Conservation (phyloP, 2,797 vertebrate genomes). For the Lacerta agilis region DNA sequence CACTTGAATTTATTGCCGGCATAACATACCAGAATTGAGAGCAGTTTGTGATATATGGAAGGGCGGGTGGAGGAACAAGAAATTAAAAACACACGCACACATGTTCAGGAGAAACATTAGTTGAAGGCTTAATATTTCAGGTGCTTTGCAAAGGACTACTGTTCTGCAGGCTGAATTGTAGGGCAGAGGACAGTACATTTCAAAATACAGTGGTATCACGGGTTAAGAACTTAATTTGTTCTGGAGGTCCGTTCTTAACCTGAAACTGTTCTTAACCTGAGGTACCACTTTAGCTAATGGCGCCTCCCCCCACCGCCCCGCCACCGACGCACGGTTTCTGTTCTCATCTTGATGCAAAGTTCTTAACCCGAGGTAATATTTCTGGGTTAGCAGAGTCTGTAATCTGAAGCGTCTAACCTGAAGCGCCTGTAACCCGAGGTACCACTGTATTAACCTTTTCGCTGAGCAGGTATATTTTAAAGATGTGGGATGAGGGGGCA, state of each 20-base stretch:
- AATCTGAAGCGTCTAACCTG: too few species aligned
- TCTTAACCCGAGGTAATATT: too few species aligned
- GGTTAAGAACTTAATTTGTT: too few species aligned
- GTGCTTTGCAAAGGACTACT: not conserved
- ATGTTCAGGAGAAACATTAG: not conserved
- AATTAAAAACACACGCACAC: not conserved
- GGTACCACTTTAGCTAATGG: too few species aligned
- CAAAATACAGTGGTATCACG: not conserved
- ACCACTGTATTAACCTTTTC: not conserved
- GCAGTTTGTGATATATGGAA: not conserved
- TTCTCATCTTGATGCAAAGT: too few species aligned
- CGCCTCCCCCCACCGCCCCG: too few species aligned
- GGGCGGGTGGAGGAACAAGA: not conserved
- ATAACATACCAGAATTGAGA: not conserved
- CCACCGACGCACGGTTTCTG: too few species aligned
- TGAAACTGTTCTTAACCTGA: too few species aligned
- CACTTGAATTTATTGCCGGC: not conserved
- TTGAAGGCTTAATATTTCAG: slow-evolving; percentile 5
- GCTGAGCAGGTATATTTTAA: not conserved
- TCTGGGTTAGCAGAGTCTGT: too few species aligned
- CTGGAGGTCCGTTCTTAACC: too few species aligned
- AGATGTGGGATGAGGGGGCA: not conserved
- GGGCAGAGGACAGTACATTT: not conserved
- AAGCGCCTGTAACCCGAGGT: too few species aligned
- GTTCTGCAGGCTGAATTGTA: not conserved